Percentiles rank a stretch among this genome's conserved stretches.
These are phyloP conservation scores for Meleagris gallopavo DNA, from an alignment of 2,113 vertebrate species.

Conservation along the genomic window DNA sequence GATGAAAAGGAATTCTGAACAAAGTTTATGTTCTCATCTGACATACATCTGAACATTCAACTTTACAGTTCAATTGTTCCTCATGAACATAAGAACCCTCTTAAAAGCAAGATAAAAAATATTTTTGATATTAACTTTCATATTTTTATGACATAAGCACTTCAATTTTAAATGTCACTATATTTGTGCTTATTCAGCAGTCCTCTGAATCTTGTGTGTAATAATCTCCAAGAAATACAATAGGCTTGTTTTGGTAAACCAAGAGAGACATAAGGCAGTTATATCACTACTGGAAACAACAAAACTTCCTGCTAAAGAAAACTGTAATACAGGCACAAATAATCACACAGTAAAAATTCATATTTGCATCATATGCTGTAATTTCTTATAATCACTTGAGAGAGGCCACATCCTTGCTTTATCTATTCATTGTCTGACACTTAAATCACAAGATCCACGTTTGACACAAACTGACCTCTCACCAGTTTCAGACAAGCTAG, in stretches of 20 bases:
- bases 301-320: constrained; percentile 20
- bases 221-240: constrained; percentile 23
- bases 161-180: background rate
- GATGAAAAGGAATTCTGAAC: background rate
- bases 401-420: background rate
- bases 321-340: background rate
- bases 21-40: background rate
- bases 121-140: background rate
- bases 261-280: background rate
- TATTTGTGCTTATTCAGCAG: background rate
- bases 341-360: background rate
- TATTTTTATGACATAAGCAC: background rate
- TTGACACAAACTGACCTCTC: background rate
- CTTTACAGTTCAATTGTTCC: background rate
- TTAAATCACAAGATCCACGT: background rate
- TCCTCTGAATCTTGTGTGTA: background rate
- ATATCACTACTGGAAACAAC: background rate
- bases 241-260: background rate
- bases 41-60: background rate
- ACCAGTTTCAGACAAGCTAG: background rate
- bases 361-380: background rate
- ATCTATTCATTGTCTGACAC: background rate
- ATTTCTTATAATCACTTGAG: background rate
- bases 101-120: background rate
- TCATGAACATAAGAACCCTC: background rate